These are phyloP conservation scores for Tenthredo notha DNA, from an alignment of 2,888 invertebrate species.

Conservation along the genomic window DNA sequence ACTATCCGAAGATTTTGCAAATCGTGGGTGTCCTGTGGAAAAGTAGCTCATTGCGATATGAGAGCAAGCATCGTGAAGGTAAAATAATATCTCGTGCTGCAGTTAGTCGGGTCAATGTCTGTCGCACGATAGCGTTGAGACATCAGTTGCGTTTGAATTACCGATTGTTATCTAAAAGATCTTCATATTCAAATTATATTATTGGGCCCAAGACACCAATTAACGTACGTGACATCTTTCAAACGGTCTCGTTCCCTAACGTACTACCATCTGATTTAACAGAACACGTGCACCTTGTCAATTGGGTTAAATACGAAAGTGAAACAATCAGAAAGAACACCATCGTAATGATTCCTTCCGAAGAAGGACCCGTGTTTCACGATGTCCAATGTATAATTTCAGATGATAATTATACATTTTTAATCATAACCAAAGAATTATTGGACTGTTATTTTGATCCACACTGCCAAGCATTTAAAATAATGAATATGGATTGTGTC, in stretches of 20 bases:
- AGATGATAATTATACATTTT: constrained; percentile 24
- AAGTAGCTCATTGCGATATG: too few species aligned
- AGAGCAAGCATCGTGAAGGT: too few species aligned
- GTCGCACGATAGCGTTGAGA: too few species aligned
- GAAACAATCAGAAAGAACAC: constrained; percentile 44
- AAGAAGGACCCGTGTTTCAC: constrained; percentile 53
- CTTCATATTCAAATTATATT: neutral
- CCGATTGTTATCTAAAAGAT: too few species aligned
- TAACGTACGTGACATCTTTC: neutral
- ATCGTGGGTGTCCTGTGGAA: too few species aligned
- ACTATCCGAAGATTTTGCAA: too few species aligned
- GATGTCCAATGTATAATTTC: constrained; percentile 42
- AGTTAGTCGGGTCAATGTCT: too few species aligned
- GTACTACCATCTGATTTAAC: neutral
- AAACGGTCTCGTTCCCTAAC: neutral
- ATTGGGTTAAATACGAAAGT: constrained; percentile 45
- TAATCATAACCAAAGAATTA: constrained; percentile 41
- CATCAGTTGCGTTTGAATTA: too few species aligned
- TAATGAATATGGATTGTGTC: constrained; percentile 14
- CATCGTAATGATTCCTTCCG: constrained; percentile 49
- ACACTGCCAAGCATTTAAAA: constrained; percentile 49
- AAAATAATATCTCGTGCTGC: too few species aligned
- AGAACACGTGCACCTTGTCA: constrained; percentile 35
- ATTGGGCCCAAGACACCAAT: neutral
- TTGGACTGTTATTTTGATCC: constrained; percentile 48